Conservation (phyloP, 2,797 vertebrate genomes). For the Tachyglossus aculeatus region DNA sequence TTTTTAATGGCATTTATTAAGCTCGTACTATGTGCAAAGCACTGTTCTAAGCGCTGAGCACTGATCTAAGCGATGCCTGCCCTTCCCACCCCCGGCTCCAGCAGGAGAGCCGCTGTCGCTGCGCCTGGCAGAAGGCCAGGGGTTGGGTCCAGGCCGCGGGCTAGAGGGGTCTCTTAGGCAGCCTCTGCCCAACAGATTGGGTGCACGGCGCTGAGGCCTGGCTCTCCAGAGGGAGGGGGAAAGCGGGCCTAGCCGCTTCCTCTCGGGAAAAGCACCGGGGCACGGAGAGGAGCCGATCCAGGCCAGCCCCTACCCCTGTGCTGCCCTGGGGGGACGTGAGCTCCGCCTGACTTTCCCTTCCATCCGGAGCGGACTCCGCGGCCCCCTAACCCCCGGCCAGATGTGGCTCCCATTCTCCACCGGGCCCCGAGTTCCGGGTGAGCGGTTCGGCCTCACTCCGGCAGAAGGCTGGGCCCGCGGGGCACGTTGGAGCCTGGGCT, state of each 20-base stretch:
- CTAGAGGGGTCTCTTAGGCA: too few relatives aligned
- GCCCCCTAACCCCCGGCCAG: conserved; percentile 49
- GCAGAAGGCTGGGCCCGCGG: conserved; percentile 37
- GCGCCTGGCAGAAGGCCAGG: too few relatives aligned
- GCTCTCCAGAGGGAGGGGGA: neutral
- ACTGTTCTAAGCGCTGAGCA: too few relatives aligned
- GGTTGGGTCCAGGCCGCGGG: too few relatives aligned
- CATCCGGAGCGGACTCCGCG: conserved; percentile 1
- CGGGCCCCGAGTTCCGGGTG: conserved; percentile 69
- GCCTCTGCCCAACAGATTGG: too few relatives aligned
- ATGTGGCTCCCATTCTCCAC: conserved; percentile 66
- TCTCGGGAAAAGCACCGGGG: too few relatives aligned
- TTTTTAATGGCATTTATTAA: too few relatives aligned
- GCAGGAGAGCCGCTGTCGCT: too few relatives aligned
- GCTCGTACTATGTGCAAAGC: too few relatives aligned
- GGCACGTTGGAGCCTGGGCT: conserved; percentile 70
- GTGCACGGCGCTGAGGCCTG: neutral
- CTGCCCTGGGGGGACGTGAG: neutral
- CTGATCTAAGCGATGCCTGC: too few relatives aligned
- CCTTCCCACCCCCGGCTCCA: too few relatives aligned
- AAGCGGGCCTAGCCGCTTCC: neutral
- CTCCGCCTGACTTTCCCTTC: too few relatives aligned
- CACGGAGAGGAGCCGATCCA: neutral
- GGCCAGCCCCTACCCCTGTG: conserved; percentile 9
- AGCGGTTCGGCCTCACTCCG: conserved; percentile 51